Evolutionary conservation across 2,113 vertebrate species (phyloP), one percentile per base, ranked within the genome.

Genomic region (Scomber scombrus): DNA sequence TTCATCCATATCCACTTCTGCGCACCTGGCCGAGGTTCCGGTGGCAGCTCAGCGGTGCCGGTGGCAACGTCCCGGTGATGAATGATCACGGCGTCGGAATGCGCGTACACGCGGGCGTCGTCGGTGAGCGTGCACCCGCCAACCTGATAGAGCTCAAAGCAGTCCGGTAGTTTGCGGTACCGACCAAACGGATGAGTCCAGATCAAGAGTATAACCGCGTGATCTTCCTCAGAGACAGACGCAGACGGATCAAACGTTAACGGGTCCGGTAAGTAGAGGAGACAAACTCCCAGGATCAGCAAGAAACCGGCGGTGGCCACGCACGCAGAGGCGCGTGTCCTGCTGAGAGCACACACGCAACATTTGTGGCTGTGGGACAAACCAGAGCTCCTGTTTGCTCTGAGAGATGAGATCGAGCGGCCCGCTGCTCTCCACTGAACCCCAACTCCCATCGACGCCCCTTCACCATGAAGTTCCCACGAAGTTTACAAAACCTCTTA

Each of bases 1-100:
- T 98, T 98, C 95, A 98, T 95, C 98, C 98, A 99, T 3, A 98
- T 96, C 97, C 98, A 98, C 70, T 94, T 97, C 83, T 98, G 98
- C 3, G 43, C 86, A 0, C 62, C 72, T 0, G 96, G 96, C 2
- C 97, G 93, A 0, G 86, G 69, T 2, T 78, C 74, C 5, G 45
- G 18, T 0, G 81, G 93, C 9, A 94, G 91, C 6, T 51, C 66
- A 0, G 45, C 83, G 12, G 68, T 65, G 0, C 87, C 85, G 0
- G 14, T 62, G 50, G 55, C 31, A 0, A 98, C 87, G 62, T 98
- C 97, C 29, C 96, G 92, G 94, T 98, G 96, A 84, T 98, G 98
- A 60, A 98, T 88, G 16, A 99, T 78, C 11, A 98, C 95, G 0
- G 95, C 96, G 47, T 96, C 96, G 0, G 96, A 96, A 26, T 85